Evolutionary conservation across 1,140 invertebrate genomes (phyloP), one percentile per base, ranked within the genome.

Genomic region (Drosophila nebulosa): DNA sequence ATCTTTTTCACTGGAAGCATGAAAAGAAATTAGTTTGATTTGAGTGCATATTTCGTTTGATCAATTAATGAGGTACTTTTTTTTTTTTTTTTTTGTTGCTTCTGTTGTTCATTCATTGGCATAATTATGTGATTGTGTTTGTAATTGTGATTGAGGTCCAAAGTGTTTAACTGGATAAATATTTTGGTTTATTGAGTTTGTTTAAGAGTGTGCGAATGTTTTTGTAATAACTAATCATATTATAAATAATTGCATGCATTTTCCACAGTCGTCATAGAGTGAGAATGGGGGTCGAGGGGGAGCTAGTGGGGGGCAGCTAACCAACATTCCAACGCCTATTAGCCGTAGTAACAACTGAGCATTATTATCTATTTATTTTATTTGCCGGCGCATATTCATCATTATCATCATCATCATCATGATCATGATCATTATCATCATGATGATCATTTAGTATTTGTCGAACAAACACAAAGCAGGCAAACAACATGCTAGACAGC

Each of bases 311-410:
- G 39, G 7, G 16, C 26, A 21, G 50, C 18, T 22, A 36, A 10
- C 21, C 58, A 39, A 35, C 39, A 60, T 32, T 21, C 12, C 18
- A 55, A 55, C 14, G 52, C 14, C 52, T 55, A 27, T 53, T 53
- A 53, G 6, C 52, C 52, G 52, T 55, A 55, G 52, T 55, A 55
- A 55, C 27, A 55, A 55, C 52, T 14, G 50, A 64, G 53, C 26
- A 67, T 46, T 57, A 62, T 65, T 51, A 55, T 42, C 35, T 63
- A 32, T 59, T 30, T 64, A 21, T 60, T 65, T 58, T 51, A 18
- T 76, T 64, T 80, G 73, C 74, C 66, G 65, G 69, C 59, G 42
- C 71, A 79, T 69, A 78, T 76, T 68, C 57, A 76, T 76, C 59
- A 72, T 63, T 52, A 66, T 57, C 64, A 46, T 21, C 39, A 46